Evolutionary conservation across 1,140 invertebrate genomes (phyloP), one percentile per base, ranked within the genome.

Genomic region (Drosophila bifasciata): DNA sequence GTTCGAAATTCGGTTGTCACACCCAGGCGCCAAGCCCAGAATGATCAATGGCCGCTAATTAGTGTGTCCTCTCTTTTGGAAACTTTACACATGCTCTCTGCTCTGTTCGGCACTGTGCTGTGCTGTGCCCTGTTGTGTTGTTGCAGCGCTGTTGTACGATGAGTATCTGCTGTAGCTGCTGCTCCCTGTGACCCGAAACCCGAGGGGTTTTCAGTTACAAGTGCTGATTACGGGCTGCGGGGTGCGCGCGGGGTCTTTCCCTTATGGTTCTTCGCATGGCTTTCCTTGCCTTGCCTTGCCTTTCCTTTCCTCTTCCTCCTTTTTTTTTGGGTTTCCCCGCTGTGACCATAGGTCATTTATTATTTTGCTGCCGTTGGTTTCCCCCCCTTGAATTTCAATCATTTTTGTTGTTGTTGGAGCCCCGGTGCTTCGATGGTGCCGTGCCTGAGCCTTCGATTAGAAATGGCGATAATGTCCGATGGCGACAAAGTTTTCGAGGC

Each of bases 1-100:
- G n/a, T n/a, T n/a, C 21, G 28, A 59, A 62, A 49, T 74, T 63
- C 69, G 50, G 57, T 61, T 74, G 75, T 83, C 64, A 68, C 79
- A 71, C 73, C 69, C 69, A 71, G 83, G 81, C 78, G 81, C 83
- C 83, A 61, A 61, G 45, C 40, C 40, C 62, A 40, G 56, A 83
- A 86, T 86, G 83, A 86, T 88, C 81, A 86, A 86, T 86, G 83
- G 74, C 32, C 78, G 70, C 83, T 86, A 86, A 86, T 86, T 86
- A 86, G 78, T 88, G 83, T 78, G 78, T 88, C 78, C 83, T 77
- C 83, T 76, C 63, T 79, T 51, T 80, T 68, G 76, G 81, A 77
- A 81, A 80, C 67, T 86, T 76, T 85, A 80, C 80, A 83, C 78
- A 86, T 88, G 78, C 83, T 83, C 28, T 40, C 32, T 9, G 25